phyloP scores from a whole-genome alignment of 2,888 invertebrate species.

The Synanthedon formicaeformis region DNA sequence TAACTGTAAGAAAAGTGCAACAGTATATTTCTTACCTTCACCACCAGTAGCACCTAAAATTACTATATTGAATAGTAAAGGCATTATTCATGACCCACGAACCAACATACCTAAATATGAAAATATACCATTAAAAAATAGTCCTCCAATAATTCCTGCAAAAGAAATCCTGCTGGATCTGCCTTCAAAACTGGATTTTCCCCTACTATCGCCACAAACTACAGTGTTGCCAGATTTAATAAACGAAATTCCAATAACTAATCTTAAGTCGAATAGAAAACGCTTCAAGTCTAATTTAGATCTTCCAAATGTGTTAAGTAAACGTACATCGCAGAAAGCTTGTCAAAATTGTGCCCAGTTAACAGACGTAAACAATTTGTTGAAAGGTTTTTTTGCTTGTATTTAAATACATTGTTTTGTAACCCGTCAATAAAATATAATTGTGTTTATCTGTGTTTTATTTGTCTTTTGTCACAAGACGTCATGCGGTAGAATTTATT shows the following conservation, averaged over 20 bases:
- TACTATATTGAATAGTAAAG: background rate
- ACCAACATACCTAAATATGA: too few species aligned
- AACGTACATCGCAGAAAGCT: background rate
- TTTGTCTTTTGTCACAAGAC: too few species aligned
- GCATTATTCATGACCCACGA: background rate
- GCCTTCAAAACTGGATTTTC: background rate
- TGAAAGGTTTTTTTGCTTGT: slow-evolving; percentile 17
- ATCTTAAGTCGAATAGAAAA: background rate
- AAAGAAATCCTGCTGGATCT: background rate
- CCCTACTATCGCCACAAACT: background rate
- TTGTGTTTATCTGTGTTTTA: too few species aligned
- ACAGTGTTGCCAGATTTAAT: background rate
- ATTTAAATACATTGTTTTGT: too few species aligned
- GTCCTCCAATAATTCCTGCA: background rate
- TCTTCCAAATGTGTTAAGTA: background rate
- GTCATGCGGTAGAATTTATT: too few species aligned
- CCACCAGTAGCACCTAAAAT: slow-evolving; percentile 11
- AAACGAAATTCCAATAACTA: background rate
- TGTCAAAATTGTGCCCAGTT: background rate
- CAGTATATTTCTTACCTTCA: slow-evolving; percentile 19
- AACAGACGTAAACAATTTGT: background rate
- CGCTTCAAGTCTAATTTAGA: background rate
- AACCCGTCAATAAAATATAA: too few species aligned
- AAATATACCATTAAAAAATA: background rate
- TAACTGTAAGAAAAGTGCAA: slow-evolving; percentile 8